Percentiles rank a stretch among this genome's conserved stretches.
Conservation (phyloP, 2,113 vertebrate species). For the Gymnogyps californianus region DNA sequence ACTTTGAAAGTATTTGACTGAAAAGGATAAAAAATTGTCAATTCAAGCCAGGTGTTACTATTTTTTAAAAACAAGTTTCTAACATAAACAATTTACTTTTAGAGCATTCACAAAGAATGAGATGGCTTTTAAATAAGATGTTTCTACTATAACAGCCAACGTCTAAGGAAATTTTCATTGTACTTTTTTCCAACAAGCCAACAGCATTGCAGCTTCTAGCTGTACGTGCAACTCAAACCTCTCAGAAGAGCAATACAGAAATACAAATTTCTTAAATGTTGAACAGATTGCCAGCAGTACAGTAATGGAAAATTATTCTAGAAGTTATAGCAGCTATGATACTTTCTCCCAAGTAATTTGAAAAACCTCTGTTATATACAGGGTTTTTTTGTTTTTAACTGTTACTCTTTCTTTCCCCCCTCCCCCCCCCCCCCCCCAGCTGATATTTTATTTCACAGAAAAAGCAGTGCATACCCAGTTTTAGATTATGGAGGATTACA, state of each 20-base stretch:
- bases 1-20: neutral
- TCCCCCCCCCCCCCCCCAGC: no score
- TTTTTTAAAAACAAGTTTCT: neutral
- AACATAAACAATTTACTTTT: neutral
- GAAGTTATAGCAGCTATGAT: neutral
- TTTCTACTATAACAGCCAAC: neutral
- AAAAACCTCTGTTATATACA: neutral
- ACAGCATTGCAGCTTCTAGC: neutral
- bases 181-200: neutral
- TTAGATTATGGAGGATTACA: neutral
- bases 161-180: neutral
- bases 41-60: neutral
- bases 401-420: neutral
- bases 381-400: neutral
- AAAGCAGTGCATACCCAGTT: neutral
- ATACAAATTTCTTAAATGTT: neutral
- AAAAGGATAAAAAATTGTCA: neutral
- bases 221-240: neutral
- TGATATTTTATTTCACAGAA: neutral
- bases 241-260: neutral
- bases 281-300: neutral
- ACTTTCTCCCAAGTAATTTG: neutral
- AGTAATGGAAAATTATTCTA: neutral
- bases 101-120: neutral
- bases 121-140: neutral